Base-by-base conservation (phyloP, 1,140 invertebrate species). In the Papilio dardanus region DNA sequence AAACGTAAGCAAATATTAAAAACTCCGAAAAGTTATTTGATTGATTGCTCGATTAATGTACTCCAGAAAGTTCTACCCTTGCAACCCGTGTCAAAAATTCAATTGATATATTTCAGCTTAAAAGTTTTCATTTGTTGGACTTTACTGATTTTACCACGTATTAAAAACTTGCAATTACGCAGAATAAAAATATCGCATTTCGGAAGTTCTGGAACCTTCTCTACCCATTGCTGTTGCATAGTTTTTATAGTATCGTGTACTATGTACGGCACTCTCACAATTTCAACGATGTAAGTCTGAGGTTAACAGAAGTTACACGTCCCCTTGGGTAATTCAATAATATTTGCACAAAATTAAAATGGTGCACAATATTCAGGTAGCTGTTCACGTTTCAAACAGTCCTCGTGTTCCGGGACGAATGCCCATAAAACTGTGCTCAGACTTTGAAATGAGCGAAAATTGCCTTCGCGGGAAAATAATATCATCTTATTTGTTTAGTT, bases 401-500 rank as follows among this genome's bases (percentile, higher is more conserved):
- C 54, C 54, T 28, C 54, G 24, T 62, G 24, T 62, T 62, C 54
- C 54, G 21, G 21, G 24, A 62, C 54, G 54, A 62, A 62, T 28
- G 54, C 6, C 24, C 12, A 62, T 62, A 62, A 62, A 62, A 62
- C 21, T 62, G 54, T 62, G 54, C 54, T 30, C 54, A 62, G 54
- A 62, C 54, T 62, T 62, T 62, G 54, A 62, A 62, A 62, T 62
- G 54, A 62, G 54, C 21, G 12, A 62, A 62, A 62, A 62, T 30
- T 62, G 54, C 54, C 54, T 30, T 62, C 24, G 24, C 10, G 12
- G 24, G 54, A 62, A 28, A 28, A 62, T 62, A 28, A 62, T 62
- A 62, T 62, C 30, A 62, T 62, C 54, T 62, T 30, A 14, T 62
- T 62, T 58, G 50, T 58, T 62, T 62, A 28, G 54, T 62, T 62